These are phyloP conservation scores for Manis javanica DNA, from an alignment of 2,797 vertebrate species.

Conservation along the genomic window DNA sequence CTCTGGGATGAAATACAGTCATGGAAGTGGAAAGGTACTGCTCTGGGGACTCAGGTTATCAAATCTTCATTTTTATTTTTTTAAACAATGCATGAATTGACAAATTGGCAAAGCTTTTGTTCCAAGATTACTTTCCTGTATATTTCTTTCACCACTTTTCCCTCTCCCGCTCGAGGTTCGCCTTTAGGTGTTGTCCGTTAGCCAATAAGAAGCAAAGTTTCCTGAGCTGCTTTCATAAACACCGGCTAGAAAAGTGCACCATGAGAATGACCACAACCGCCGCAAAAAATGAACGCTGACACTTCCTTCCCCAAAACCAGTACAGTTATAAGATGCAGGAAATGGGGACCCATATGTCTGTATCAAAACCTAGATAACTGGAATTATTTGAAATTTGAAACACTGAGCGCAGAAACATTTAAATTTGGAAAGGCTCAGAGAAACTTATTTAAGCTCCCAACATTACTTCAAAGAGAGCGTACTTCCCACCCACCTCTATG, in stretches of 20 bases:
- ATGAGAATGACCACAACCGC: background rate
- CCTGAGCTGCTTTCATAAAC: background rate
- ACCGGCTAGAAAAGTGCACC: background rate
- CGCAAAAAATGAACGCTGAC: background rate
- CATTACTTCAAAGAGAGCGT: slow-evolving; percentile 61
- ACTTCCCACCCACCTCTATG: slow-evolving; percentile 63
- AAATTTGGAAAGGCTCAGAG: slow-evolving; percentile 78
- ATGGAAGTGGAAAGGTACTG: background rate
- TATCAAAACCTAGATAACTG: slow-evolving; percentile 74
- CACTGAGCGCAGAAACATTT: background rate
- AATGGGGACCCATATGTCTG: slow-evolving; percentile 29
- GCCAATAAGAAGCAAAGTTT: background rate
- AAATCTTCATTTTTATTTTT: slow-evolving; percentile 13
- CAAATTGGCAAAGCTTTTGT: slow-evolving; percentile 44
- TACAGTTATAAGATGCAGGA: slow-evolving; percentile 26
- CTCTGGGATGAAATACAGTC: background rate
- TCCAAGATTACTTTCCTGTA: background rate
- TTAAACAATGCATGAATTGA: slow-evolving; percentile 7
- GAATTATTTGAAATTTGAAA: slow-evolving; percentile 70
- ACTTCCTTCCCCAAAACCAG: slow-evolving; percentile 62
- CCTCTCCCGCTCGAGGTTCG: background rate
- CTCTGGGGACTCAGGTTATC: slow-evolving; percentile 18
- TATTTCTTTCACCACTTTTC: slow-evolving; percentile 1
- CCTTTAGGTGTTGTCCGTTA: background rate
- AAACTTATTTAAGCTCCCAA: slow-evolving; percentile 70